Base-by-base conservation (phyloP, 2,888 invertebrate species). In the Acrobasis consociella region DNA sequence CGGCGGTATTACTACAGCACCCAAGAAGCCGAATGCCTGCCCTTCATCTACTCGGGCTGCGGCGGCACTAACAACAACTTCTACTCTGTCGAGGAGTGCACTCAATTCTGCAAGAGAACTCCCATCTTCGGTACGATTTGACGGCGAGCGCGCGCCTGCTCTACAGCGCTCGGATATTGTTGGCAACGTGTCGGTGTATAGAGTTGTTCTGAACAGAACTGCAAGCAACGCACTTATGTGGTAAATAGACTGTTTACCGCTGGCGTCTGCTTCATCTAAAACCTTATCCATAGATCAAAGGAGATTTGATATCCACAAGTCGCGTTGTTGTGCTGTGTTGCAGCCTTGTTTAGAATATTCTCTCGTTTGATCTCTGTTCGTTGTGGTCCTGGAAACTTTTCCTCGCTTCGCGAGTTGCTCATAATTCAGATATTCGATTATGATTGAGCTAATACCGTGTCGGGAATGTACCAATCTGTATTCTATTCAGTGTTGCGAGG, bases 31-130 rank as follows among this genome's bases (percentile, higher is more conserved):
- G 95, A 94, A 77, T 98, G 98, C 87, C 87, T 95, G 70, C 93
- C 94, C 62, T 98, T 98, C 91, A 94, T 95, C 78, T 98, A 96
- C 93, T 94, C 95, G 70, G 98, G 98, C 89, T 98, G 98, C 89
- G 96, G 95, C 68, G 98, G 97, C 76, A 97, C 97, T 89, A 94
- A 94, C 78, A 98, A 98, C 93, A 96, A 96, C 93, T 97, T 97
- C 94, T 94, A 91, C 82, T 94, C 95, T 63, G 94, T 94, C 87
- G 94, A 95, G 75, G 93, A 95, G 77, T 97, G 97, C 87, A 87
- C 94, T 62, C 60, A 58, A 60, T 69, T 70, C 74, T 91, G 91
- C 82, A 70, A 70, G 67, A 62, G 70, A 53, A 49, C 60, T 42
- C 59, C 16, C 9, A 37, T 60, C 63, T 46, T 70, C 66, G 82